Evolutionary conservation across 2,888 invertebrate species (phyloP).

Genomic region (Bombylius discolor): DNA sequence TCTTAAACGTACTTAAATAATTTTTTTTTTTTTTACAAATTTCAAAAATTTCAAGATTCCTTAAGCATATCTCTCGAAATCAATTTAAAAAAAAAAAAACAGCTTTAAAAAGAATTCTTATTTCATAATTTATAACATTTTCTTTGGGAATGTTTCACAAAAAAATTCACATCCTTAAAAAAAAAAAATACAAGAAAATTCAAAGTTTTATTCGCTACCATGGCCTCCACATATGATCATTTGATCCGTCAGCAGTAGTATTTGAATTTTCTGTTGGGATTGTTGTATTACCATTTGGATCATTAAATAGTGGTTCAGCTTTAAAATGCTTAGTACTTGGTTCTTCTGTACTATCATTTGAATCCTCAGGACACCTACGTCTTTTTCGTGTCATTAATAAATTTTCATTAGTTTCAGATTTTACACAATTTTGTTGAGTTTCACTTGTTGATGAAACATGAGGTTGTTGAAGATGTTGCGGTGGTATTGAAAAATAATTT

Average conservation of each 20-base stretch:
- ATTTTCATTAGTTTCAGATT: constrained; percentile 1
- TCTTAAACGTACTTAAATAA: no score
- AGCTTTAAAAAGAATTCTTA: no score
- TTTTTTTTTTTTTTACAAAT: no score
- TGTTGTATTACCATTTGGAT: background rate
- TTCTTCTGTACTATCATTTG: constrained; percentile 16
- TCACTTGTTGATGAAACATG: constrained; percentile 44
- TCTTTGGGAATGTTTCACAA: no score
- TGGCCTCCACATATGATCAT: constrained; percentile 43
- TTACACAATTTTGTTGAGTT: constrained; percentile 18
- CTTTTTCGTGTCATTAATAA: background rate
- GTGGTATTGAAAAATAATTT: constrained; percentile 43
- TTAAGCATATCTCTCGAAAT: no score
- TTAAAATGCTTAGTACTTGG: constrained; percentile 22
- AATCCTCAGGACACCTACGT: constrained; percentile 17
- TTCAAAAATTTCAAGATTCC: no score
- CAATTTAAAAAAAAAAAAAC: no score
- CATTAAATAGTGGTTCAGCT: constrained; percentile 3
- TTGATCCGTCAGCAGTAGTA: constrained; percentile 24
- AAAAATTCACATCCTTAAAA: no score
- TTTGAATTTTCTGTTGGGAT: constrained; percentile 7
- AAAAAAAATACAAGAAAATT: no score
- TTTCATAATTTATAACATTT: no score
- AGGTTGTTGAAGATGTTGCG: constrained; percentile 41
- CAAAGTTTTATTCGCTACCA: no score